phyloP scores from a whole-genome alignment of 2,888 invertebrate genomes.

The Platycnemis pennipes region DNA sequence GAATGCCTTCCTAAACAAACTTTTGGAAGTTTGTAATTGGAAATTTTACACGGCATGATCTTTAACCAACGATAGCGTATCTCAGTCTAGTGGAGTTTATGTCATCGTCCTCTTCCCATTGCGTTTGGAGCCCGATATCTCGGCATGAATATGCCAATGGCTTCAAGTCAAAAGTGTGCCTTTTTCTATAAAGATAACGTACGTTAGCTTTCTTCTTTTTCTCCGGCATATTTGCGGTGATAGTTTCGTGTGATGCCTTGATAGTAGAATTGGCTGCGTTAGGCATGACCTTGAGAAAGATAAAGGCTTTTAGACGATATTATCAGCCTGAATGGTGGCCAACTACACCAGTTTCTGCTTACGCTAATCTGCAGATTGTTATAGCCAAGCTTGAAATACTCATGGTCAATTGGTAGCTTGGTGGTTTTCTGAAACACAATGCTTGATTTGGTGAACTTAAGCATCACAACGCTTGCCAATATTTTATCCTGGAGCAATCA shows the following conservation, averaged over 20 bases:
- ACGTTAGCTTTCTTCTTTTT: background rate
- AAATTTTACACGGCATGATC: too few relatives aligned
- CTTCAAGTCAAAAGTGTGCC: background rate
- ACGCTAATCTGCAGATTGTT: background rate
- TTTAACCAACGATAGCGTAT: too few relatives aligned
- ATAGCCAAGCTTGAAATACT: background rate
- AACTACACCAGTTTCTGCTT: background rate
- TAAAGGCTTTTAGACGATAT: background rate
- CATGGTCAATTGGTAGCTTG: background rate
- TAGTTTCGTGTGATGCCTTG: background rate
- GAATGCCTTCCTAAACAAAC: too few relatives aligned
- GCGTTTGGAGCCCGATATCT: background rate
- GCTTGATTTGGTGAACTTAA: background rate
- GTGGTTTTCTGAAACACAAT: background rate
- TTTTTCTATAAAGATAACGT: background rate
- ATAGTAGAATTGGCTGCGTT: conserved; percentile 1
- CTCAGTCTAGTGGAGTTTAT: too few relatives aligned
- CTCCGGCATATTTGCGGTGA: background rate
- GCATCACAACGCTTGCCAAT: background rate
- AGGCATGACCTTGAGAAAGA: background rate
- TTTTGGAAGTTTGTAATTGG: too few relatives aligned
- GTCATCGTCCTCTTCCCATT: too few relatives aligned
- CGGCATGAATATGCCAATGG: background rate
- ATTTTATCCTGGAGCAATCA: background rate
- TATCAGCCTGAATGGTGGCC: background rate